These are phyloP conservation scores for Pristionchus maxplancki DNA, from an alignment of 2,888 invertebrate species.

Conservation along the genomic window DNA sequence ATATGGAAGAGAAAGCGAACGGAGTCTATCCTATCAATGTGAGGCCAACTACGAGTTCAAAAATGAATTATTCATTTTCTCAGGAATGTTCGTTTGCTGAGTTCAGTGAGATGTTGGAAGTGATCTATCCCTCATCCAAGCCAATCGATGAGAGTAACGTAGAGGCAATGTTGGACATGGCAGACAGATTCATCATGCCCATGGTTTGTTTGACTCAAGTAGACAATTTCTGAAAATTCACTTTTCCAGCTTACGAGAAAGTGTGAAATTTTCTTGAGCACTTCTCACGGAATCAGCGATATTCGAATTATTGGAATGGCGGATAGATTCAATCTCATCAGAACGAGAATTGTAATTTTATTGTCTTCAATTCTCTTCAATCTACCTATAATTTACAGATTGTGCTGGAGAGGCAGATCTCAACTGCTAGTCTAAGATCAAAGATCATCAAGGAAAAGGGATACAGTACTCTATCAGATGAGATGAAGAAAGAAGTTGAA, in stretches of 20 bases:
- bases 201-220: background rate
- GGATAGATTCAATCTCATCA: background rate
- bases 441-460: background rate
- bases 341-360: background rate
- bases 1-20: background rate
- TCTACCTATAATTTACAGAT: too few species aligned
- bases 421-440: background rate
- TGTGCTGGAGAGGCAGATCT: background rate
- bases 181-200: constrained; percentile 2
- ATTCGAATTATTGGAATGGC: background rate
- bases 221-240: too few species aligned
- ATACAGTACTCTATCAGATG: background rate
- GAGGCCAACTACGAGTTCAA: background rate
- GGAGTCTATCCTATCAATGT: background rate
- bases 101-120: background rate
- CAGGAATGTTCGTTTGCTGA: background rate
- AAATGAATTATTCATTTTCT: background rate
- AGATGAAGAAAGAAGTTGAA: background rate
- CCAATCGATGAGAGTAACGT: background rate
- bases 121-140: constrained; percentile 21
- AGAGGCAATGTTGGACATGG: background rate
- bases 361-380: background rate
- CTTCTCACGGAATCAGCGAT: background rate
- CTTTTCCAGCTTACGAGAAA: background rate
- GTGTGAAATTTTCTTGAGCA: background rate